Percentiles rank a stretch among this genome's conserved stretches.
Conservation (phyloP, 2,888 invertebrate genomes). For the Stictocephala bisonia region DNA sequence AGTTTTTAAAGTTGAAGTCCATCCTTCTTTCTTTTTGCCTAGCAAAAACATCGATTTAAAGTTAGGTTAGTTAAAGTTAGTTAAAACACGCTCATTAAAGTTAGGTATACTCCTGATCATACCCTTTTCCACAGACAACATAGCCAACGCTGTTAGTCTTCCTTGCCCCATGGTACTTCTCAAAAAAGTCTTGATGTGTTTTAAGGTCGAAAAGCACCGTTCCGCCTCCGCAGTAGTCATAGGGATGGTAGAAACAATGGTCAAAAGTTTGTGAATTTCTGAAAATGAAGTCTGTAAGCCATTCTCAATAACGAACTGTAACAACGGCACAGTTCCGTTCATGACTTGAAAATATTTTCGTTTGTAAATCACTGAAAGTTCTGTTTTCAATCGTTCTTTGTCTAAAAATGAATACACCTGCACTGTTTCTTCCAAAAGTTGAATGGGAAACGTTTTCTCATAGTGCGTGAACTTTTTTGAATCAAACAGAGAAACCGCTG, state of each 20-base stretch:
- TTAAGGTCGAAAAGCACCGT: constrained; percentile 57
- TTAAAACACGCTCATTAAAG: constrained; percentile 55
- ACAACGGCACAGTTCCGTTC: not conserved
- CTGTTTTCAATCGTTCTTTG: not conserved
- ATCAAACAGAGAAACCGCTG: not conserved
- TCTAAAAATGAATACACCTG: not conserved
- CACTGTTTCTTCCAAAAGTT: not conserved
- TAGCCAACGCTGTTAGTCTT: constrained; percentile 57
- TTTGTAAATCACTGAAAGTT: constrained; percentile 1
- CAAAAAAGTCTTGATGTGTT: constrained; percentile 58
- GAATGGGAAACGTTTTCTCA: not conserved
- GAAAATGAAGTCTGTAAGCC: constrained; percentile 55
- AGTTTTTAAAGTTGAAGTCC: constrained; percentile 44
- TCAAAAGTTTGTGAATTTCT: constrained; percentile 57
- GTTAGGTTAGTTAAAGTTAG: no score
- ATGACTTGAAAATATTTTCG: not conserved
- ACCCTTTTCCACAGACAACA: constrained; percentile 54
- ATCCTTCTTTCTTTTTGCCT: constrained; percentile 47
- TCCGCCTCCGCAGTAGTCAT: constrained; percentile 56
- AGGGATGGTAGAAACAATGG: constrained; percentile 48
- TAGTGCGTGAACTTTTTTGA: no score
- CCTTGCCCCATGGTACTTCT: constrained; percentile 57
- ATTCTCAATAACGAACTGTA: not conserved
- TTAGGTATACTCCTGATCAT: constrained; percentile 51
- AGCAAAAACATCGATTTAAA: constrained; percentile 49